Base-by-base conservation (phyloP, 2,797 vertebrate genomes). In the Acanthurus lineatus region DNA sequence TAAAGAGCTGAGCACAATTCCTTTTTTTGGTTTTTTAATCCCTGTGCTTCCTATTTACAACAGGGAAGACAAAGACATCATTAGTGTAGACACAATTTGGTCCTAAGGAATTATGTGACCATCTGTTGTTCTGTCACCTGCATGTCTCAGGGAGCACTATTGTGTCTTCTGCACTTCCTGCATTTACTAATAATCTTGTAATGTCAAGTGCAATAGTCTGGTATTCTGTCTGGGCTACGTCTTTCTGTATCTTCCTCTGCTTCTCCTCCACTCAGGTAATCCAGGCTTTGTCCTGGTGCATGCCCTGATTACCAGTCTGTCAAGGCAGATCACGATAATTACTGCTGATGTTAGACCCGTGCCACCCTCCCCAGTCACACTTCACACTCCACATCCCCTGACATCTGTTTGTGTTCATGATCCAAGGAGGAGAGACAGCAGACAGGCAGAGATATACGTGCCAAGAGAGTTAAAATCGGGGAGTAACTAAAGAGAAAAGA, bases 261-360 rank as follows among this genome's bases (percentile, higher is more conserved):
- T 61, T 71, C 65, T 71, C 59, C 70, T 62, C 71, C 85, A 84
- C 59, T 70, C 77, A 81, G 84, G 83, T 94, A 93, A 94, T 94
- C 93, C 89, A 71, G 87, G 89, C 88, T 92, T 92, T 90, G 69
- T 79, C 25, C 70, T 22, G 45, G 32, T 77, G 77, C 48, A 4
- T 82, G 80, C 69, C 90, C 86, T 87, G 76, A 90, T 94, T 92
- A 93, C 63, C 58, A 73, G 81, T 71, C 76, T 89, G 86, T 93
- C 91, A 91, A 81, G 76, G 69, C 74, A 91, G 91, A 93, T 93
- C 91, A 87, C 5, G 2, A 32, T 95, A 93, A 95, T 91, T 89
- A 75, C 87, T 74, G 54, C 77, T 89, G 91, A 94, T 93, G 88
- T 89, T 84, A 84, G 78, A 88, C 68, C 28, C n/a, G 20, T 63